These are phyloP conservation scores for Drosophila tropicalis DNA, from an alignment of 1,140 invertebrate genomes.

Conservation along the genomic window DNA sequence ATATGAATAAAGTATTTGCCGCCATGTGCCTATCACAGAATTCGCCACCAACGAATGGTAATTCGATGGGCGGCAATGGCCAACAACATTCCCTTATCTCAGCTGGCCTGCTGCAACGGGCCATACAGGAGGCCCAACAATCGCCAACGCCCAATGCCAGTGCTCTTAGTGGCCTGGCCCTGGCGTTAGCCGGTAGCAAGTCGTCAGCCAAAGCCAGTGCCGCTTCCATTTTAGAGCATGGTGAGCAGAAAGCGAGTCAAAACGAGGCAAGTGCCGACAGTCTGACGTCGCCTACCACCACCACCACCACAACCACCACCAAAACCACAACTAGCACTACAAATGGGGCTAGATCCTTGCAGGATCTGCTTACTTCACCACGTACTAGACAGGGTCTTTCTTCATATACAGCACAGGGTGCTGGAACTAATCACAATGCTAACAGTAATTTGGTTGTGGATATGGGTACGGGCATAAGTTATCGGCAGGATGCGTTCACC, in stretches of 20 bases:
- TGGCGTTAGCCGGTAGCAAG: slow-evolving; percentile 67
- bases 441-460: slow-evolving; percentile 75
- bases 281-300: slow-evolving; percentile 79
- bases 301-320: slow-evolving; percentile 28
- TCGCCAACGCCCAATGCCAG: slow-evolving; percentile 66
- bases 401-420: slow-evolving; percentile 41
- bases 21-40: slow-evolving; percentile 77
- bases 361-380: slow-evolving; percentile 78
- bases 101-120: slow-evolving; percentile 69
- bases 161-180: slow-evolving; percentile 69
- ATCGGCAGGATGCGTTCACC: slow-evolving; percentile 30
- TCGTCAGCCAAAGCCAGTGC: slow-evolving; percentile 69
- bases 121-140: slow-evolving; percentile 73
- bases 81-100: slow-evolving; percentile 65
- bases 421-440: slow-evolving; percentile 64
- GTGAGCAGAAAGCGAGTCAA: slow-evolving; percentile 83
- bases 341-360: slow-evolving; percentile 62
- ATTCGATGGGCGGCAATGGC: slow-evolving; percentile 1
- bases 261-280: slow-evolving; percentile 83
- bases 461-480: slow-evolving; percentile 50
- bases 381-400: slow-evolving; percentile 56
- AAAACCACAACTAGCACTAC: slow-evolving; percentile 19
- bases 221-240: slow-evolving; percentile 82
- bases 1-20: slow-evolving; percentile 82
- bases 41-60: slow-evolving; percentile 45